phyloP scores from a whole-genome alignment of 2,113 vertebrate genomes.

The Beaufortia kweichowensis region DNA sequence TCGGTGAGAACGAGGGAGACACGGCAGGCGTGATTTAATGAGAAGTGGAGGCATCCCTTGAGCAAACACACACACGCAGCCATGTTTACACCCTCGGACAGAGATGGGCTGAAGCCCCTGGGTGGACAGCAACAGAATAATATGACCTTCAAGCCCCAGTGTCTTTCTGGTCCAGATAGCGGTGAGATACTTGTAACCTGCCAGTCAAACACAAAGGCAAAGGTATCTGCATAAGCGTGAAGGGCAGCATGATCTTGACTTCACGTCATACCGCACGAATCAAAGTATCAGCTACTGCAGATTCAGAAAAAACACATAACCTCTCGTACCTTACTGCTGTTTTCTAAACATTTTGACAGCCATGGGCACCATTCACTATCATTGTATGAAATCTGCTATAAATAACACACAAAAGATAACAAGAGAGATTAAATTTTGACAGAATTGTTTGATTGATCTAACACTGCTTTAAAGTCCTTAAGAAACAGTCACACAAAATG shows the following conservation, averaged over 20 bases:
- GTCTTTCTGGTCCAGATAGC: conserved; percentile 62
- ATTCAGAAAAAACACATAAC: neutral
- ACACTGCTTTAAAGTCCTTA: neutral
- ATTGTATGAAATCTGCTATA: no score
- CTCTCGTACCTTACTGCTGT: no score
- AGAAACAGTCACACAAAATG: neutral
- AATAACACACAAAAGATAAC: no score
- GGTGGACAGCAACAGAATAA: conserved; percentile 60
- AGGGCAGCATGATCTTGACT: conserved; percentile 27
- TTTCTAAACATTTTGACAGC: no score
- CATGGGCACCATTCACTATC: no score
- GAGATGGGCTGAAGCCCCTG: conserved; percentile 60
- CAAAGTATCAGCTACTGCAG: neutral
- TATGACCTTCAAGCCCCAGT: conserved; percentile 66
- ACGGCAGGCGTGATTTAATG: conserved; percentile 30
- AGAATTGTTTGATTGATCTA: neutral
- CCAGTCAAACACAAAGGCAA: conserved; percentile 51
- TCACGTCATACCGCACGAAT: conserved; percentile 25
- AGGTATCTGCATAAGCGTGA: conserved; percentile 36
- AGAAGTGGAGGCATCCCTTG: conserved; percentile 7
- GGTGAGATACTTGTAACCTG: conserved; percentile 55
- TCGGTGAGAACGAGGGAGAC: neutral
- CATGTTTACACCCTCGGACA: conserved; percentile 9
- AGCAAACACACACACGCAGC: conserved; percentile 8
- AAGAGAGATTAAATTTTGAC: no score